phyloP scores from a whole-genome alignment of 2,888 invertebrate genomes.

The Himalopsyche kuldschensis region DNA sequence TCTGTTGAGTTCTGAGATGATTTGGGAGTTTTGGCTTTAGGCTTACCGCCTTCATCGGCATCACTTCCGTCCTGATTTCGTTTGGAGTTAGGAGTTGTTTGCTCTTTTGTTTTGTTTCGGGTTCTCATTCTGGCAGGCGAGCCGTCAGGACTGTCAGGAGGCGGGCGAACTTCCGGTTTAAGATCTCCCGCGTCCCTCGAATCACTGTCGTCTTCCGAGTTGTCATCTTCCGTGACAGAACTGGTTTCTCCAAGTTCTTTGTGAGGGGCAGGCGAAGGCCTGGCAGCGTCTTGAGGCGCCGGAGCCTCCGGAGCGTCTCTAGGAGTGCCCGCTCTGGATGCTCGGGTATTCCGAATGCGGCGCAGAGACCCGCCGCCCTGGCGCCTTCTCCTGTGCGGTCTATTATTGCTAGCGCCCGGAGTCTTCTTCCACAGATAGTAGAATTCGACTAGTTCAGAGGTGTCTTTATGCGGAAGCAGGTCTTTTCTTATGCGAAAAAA shows the following conservation, averaged over 20 bases:
- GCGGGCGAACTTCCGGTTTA: conserved; percentile 85
- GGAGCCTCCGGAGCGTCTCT: conserved; percentile 69
- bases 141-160: conserved; percentile 73
- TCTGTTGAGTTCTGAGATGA: conserved; percentile 47
- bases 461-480: conserved; percentile 94
- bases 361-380: conserved; percentile 86
- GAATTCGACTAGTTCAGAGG: conserved; percentile 95
- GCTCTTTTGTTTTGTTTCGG: conserved; percentile 80
- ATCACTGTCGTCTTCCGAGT: conserved; percentile 94
- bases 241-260: conserved; percentile 73
- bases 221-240: conserved; percentile 86
- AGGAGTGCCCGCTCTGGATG: conserved; percentile 78
- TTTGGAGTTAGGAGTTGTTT: conserved; percentile 59
- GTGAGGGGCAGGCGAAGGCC: conserved; percentile 66
- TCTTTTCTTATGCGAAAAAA: conserved; percentile 98
- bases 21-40: conserved; percentile 51
- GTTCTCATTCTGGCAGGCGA: conserved; percentile 89
- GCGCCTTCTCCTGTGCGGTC: conserved; percentile 87
- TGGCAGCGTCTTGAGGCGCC: conserved; percentile 58
- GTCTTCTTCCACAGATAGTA: conserved; percentile 99
- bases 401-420: conserved; percentile 93
- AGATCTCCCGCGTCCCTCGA: conserved; percentile 78
- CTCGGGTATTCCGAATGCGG: conserved; percentile 84
- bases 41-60: conserved; percentile 51
- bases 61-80: conserved; percentile 52